Conservation (phyloP, 2,888 invertebrate species). For the Nasonovia ribisnigri region DNA sequence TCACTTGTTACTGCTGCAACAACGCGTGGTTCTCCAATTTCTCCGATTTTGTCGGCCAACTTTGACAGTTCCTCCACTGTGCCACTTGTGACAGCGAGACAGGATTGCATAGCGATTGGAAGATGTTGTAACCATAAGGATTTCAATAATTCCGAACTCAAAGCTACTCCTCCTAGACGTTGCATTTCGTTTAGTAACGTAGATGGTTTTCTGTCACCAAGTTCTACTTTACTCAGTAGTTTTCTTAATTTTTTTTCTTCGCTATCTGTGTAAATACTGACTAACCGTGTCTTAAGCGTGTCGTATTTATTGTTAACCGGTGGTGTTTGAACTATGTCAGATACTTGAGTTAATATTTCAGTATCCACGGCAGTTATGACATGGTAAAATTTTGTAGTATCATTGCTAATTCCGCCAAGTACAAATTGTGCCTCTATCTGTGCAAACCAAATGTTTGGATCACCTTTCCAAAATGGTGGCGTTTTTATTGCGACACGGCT, state of each 20-base stretch:
- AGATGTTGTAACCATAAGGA: neutral
- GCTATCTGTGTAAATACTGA: neutral
- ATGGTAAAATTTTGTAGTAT: neutral
- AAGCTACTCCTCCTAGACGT: neutral
- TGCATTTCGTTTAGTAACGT: neutral
- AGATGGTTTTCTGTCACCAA: neutral
- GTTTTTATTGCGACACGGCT: neutral
- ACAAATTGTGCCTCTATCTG: neutral
- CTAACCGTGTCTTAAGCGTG: neutral
- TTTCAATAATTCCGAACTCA: neutral
- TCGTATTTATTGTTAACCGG: neutral
- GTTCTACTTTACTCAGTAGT: neutral
- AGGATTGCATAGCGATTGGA: neutral
- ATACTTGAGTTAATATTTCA: neutral
- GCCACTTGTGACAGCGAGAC: neutral
- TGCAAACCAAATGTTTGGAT: neutral
- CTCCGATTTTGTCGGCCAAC: neutral
- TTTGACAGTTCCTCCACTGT: neutral
- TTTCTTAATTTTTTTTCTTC: neutral
- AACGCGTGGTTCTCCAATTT: neutral
- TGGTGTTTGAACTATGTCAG: neutral
- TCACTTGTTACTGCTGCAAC: neutral
- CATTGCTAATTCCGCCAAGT: neutral
- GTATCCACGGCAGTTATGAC: neutral
- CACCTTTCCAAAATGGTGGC: conserved; percentile 16